Conservation (phyloP, 1,140 invertebrate genomes). For the Rhyacophila brunnea region DNA sequence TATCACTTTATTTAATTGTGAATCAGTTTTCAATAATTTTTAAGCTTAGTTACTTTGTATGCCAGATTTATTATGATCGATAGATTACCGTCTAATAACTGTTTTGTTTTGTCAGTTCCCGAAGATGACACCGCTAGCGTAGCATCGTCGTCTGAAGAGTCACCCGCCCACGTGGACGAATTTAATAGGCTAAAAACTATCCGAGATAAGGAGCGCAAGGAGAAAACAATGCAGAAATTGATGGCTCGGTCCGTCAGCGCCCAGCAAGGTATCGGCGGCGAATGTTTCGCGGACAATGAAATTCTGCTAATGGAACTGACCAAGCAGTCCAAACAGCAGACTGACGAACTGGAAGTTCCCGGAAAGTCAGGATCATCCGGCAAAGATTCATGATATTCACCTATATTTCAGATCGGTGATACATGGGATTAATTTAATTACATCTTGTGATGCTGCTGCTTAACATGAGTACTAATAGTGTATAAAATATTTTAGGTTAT, state of each 20-base stretch:
- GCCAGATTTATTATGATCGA: no score
- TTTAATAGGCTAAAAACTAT: slow-evolving; percentile 47
- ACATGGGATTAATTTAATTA: no score
- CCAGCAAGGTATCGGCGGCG: slow-evolving; percentile 42
- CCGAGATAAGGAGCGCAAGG: slow-evolving; percentile 44
- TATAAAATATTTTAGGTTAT: no score
- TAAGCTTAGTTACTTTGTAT: no score
- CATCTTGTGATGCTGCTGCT: no score
- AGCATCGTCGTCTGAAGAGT: slow-evolving; percentile 5
- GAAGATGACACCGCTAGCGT: slow-evolving; percentile 28
- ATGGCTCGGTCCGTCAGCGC: slow-evolving; percentile 51
- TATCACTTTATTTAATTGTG: no score
- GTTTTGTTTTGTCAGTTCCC: slow-evolving; percentile 12
- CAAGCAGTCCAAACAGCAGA: slow-evolving; percentile 13
- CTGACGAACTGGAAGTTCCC: not conserved
- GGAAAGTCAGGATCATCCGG: no score
- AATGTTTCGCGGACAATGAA: slow-evolving; percentile 22
- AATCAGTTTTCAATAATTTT: no score
- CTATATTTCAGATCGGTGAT: no score
- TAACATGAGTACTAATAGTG: no score
- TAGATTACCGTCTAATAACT: no score
- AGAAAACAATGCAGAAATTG: slow-evolving; percentile 48
- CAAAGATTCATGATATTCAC: no score
- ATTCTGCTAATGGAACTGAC: slow-evolving; percentile 24
- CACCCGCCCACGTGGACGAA: slow-evolving; percentile 38